Percentiles rank a stretch among this genome's conserved stretches.
phyloP scores from a whole-genome alignment of 2,888 invertebrate species.

The Calliphora vomitoria region DNA sequence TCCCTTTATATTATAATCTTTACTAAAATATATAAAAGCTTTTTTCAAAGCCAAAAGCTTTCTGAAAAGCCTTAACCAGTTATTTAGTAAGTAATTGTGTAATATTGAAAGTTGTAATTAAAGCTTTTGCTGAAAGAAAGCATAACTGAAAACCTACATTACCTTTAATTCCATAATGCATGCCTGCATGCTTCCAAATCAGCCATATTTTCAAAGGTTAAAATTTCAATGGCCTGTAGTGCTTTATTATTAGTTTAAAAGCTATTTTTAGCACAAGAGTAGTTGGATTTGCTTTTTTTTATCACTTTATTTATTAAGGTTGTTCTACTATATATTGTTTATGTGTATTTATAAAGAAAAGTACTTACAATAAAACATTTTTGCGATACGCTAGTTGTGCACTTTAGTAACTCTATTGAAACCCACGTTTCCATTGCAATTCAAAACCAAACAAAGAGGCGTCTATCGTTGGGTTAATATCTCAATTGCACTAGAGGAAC shows the following conservation, averaged over 20 bases:
- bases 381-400: constrained; percentile 13
- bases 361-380: neutral
- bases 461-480: constrained; percentile 60
- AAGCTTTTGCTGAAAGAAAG: neutral
- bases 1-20: no score
- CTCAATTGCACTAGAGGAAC: constrained; percentile 56
- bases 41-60: no score
- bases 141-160: no score
- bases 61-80: no score
- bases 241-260: neutral
- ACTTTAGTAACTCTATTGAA: constrained; percentile 33
- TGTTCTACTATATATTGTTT: neutral
- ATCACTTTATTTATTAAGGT: constrained; percentile 8
- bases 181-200: no score
- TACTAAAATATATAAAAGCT: no score
- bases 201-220: no score
- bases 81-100: neutral
- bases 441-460: constrained; percentile 61
- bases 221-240: no score
- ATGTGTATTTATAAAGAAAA: neutral
- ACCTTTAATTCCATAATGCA: no score
- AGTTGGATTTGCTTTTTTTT: neutral
- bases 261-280: neutral
- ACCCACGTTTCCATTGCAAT: constrained; percentile 53
- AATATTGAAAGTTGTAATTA: neutral